A percentile compares a stretch with the other conserved stretches of the same genome.
Conservation (phyloP, 2,113 vertebrate genomes). For the Rattus rattus region DNA sequence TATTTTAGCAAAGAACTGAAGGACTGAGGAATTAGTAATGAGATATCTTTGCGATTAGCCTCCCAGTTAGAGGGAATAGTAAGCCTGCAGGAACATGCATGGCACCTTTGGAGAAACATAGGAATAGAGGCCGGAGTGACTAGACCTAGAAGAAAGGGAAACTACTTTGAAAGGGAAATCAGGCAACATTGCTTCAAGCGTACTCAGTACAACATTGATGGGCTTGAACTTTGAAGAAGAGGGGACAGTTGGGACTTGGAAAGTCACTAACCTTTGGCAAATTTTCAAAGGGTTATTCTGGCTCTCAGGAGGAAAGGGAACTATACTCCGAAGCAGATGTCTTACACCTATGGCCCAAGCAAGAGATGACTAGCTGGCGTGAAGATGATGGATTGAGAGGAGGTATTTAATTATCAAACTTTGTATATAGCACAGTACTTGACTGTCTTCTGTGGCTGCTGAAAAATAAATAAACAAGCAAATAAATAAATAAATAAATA, state of each 20-base stretch:
- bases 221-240: not conserved
- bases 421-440: not conserved
- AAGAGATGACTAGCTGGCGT: not conserved
- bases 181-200: fast-evolving
- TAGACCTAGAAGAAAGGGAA: not conserved
- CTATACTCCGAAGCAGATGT: not conserved
- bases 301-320: too few species aligned
- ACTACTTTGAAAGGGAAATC: not conserved
- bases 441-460: too few species aligned
- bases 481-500: too few species aligned
- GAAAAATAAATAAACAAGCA: not conserved
- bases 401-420: not conserved
- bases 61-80: not conserved
- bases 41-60: not conserved
- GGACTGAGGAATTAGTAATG: fast-evolving
- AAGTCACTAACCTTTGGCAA: not conserved
- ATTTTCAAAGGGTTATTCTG: not conserved
- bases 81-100: fast-evolving
- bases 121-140: too few species aligned
- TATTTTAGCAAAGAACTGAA: not conserved
- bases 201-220: fast-evolving
- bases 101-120: not conserved
- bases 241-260: not conserved
- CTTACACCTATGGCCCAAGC: not conserved
- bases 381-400: too few species aligned